Base-by-base conservation (phyloP, 37 sponge, comb jelly and placozoan species). In the Amphimedon queenslandica region DNA sequence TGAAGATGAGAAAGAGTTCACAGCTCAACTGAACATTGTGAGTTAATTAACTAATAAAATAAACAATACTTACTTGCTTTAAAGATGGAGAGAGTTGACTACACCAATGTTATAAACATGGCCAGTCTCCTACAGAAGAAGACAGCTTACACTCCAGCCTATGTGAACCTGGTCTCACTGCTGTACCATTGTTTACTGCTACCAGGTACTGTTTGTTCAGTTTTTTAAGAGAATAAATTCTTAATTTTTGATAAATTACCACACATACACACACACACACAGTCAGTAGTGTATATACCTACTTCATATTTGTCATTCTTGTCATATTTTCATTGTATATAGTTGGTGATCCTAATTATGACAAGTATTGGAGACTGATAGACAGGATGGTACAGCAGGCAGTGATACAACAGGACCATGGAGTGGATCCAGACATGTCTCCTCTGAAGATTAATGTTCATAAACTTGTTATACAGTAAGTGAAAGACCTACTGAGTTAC, bases 341-440 rank as follows among this genome's bases (percentile, higher is more conserved):
- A 88, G 89, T 88, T 72, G 80, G 82, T 40, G 89, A 88, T 69
- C 66, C 74, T 4, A 47, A 88, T 66, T 82, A 72, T 58, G 67
- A 75, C 37, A 78, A 82, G 39, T 82, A 83, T 60, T 91, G 87
- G 77, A 75, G 75, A 3, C 77, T 91, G 35, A 74, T 91, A 29
- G 87, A 86, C 29, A 76, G 80, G 16, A 18, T 86, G 66, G 92
- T 91, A 0, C 92, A 91, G 47, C 92, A 91, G 55, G 84, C 87
- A 6, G 84, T 86, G 4, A 72, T 91, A 34, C 92, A 91, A 55
- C 87, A 91, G 80, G 55, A 71, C 10, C 73, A 82, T 47, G 84
- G 84, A 31, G 37, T 77, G 13, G 92, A 91, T 63, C 92, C 92
- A 4, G 92, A 91, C 53, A 39, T 51, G 2, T 55, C 73, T 35